These are phyloP conservation scores for Ernsta delagoae DNA, from an alignment of 2,888 invertebrate species.

Conservation along the genomic window DNA sequence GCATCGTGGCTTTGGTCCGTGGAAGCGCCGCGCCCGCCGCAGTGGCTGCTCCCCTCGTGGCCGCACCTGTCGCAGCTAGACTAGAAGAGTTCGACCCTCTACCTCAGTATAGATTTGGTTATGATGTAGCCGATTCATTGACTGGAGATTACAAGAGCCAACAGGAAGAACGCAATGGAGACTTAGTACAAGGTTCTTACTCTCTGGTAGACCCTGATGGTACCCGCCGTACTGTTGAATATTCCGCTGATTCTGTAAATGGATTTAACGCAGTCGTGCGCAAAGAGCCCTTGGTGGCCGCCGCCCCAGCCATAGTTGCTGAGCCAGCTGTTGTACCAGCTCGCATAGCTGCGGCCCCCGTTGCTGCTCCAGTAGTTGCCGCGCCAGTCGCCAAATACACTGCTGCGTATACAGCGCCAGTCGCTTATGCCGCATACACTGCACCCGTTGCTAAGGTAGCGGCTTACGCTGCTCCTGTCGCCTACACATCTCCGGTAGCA, in stretches of 20 bases:
- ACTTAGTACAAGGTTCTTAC: slow-evolving; percentile 76
- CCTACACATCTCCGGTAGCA: slow-evolving; percentile 57
- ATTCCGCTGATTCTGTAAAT: slow-evolving; percentile 67
- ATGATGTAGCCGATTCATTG: slow-evolving; percentile 68
- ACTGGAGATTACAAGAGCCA: slow-evolving; percentile 76
- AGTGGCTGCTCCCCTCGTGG: slow-evolving; percentile 48
- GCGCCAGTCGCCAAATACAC: slow-evolving; percentile 52
- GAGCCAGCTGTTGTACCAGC: slow-evolving; percentile 54
- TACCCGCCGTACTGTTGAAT: slow-evolving; percentile 70
- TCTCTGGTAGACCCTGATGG: slow-evolving; percentile 70
- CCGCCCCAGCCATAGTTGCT: slow-evolving; percentile 53
- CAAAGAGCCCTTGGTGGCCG: slow-evolving; percentile 62
- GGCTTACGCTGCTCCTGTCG: slow-evolving; percentile 50
- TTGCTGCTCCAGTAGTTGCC: slow-evolving; percentile 45
- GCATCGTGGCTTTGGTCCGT: slow-evolving; percentile 63
- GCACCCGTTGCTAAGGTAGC: slow-evolving; percentile 49
- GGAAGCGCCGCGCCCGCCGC: slow-evolving; percentile 58
- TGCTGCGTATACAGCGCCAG: slow-evolving; percentile 56
- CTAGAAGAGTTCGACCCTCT: slow-evolving; percentile 80
- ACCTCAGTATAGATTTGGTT: slow-evolving; percentile 83
- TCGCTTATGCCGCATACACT: slow-evolving; percentile 50
- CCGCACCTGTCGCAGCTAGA: slow-evolving; percentile 54
- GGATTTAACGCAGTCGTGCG: slow-evolving; percentile 74
- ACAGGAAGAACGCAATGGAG: slow-evolving; percentile 78
- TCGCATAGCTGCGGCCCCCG: slow-evolving; percentile 51